Evolutionary conservation across 2,797 vertebrate species (phyloP).

Genomic region (Sternotherus odoratus): DNA sequence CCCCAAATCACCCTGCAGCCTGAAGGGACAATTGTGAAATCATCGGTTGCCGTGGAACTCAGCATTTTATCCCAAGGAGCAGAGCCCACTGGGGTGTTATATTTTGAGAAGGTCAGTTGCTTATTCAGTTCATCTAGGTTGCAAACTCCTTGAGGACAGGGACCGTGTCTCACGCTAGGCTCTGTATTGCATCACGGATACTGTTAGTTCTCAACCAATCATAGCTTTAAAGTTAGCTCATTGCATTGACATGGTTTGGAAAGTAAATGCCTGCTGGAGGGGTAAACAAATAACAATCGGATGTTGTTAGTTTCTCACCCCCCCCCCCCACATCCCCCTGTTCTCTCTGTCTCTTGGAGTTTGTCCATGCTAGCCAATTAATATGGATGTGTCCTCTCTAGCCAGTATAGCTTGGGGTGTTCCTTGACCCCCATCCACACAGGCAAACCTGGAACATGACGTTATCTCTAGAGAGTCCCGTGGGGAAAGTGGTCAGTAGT

Average conservation of each 20-base stretch:
- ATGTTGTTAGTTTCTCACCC: not conserved
- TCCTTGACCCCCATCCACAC: not conserved
- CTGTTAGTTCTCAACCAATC: not conserved
- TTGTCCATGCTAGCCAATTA: not conserved
- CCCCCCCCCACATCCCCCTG: fast-evolving
- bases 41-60: constrained; percentile 77
- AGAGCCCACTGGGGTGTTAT: constrained; percentile 53
- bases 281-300: not conserved
- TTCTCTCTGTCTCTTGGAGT: not conserved
- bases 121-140: not conserved
- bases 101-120: constrained; percentile 83
- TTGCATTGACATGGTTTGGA: not conserved
- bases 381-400: not conserved
- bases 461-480: too few species aligned
- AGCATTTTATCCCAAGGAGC: constrained; percentile 35
- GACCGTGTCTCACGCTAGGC: not conserved
- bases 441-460: not conserved
- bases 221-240: not conserved
- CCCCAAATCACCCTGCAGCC: constrained; percentile 81
- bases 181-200: not conserved
- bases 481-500: not conserved
- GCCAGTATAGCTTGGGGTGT: not conserved
- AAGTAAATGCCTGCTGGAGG: not conserved
- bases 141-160: not conserved
- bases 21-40: constrained; percentile 73